Conservation (phyloP, 2,113 vertebrate genomes). For the Hassar affinis region DNA sequence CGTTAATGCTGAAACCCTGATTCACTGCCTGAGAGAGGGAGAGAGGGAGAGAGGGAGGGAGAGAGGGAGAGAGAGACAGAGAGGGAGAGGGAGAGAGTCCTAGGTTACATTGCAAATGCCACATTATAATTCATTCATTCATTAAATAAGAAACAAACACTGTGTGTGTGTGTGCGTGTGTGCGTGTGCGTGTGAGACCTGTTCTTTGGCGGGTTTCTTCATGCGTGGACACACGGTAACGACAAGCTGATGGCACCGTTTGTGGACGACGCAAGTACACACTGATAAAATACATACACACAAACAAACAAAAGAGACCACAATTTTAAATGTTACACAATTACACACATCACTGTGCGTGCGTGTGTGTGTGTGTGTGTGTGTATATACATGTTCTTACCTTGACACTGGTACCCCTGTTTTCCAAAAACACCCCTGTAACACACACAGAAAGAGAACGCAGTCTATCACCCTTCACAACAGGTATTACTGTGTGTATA, state of each 20-base stretch:
- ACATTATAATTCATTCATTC: neutral
- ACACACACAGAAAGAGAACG: constrained; percentile 50
- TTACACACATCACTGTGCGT: neutral
- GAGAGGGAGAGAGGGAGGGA: neutral
- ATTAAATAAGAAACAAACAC: neutral
- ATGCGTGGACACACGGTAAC: constrained; percentile 93
- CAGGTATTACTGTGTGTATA: neutral
- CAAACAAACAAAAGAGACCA: neutral
- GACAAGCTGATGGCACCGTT: constrained; percentile 93
- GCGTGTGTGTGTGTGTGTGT: constrained; percentile 7
- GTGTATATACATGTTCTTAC: constrained; percentile 62
- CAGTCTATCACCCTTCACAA: too few species aligned
- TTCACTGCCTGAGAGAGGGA: constrained; percentile 72
- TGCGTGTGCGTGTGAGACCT: constrained; percentile 59
- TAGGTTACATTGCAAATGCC: neutral
- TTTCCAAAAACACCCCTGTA: constrained; percentile 96
- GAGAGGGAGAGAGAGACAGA: neutral
- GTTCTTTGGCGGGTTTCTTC: constrained; percentile 81
- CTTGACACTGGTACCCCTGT: constrained; percentile 98
- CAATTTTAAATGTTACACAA: neutral
- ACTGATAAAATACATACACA: constrained; percentile 69
- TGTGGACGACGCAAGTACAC: constrained; percentile 97
- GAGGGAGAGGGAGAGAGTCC: neutral
- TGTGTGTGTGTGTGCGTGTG: neutral
- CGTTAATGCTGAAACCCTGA: constrained; percentile 94